Base-by-base conservation (phyloP, 2,888 invertebrate genomes). In the Nomada hirtipes region DNA sequence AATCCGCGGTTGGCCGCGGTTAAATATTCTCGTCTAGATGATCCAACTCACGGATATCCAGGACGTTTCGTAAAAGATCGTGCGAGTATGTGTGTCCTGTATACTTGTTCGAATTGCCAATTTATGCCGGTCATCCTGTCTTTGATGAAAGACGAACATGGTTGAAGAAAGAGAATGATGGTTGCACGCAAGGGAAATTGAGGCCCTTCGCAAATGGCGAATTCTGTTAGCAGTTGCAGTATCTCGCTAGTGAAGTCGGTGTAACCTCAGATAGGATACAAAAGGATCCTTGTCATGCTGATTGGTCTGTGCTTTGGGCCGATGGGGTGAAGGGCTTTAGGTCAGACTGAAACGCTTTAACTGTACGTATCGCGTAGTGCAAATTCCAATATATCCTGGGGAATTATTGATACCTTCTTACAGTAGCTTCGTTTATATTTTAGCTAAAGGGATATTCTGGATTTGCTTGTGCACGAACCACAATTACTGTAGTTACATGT, bases 1-100 rank as follows among this genome's bases (percentile, higher is more conserved):
- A 87, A 87, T 88, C 84, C 86, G 84, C 86, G 84, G 86, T 89
- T 86, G 86, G 82, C 85, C 83, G 82, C 69, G 84, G 79, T 77
- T 85, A 83, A 36, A 7, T 36, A 36, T 86, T 85, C 80, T 75
- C 83, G 70, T 59, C 61, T 75, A 69, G 83, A 76, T 85, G 86
- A 80, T 80, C 80, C 63, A 65, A 50, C 69, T 59, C 60, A 60
- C 71, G 11, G 44, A 26, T 23, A 72, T 75, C 64, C 2, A 26
- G 26, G 26, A 26, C 71, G 47, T 47, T 11, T 47, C 47, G 47
- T 15, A 3, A 15, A 42, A n/a, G 53, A 64, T 71, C 78, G 20
- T 18, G 52, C 50, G 10, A 47, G n/a, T 20, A 23, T 44, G 67
- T 50, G n/a, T 1, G 18, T 44, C 23, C 18, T 1, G 10, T 29